Percentiles rank a stretch among this genome's conserved stretches.
These are phyloP conservation scores for Oscheius sp. DNA, from an alignment of 2,888 invertebrate genomes.

Conservation along the genomic window DNA sequence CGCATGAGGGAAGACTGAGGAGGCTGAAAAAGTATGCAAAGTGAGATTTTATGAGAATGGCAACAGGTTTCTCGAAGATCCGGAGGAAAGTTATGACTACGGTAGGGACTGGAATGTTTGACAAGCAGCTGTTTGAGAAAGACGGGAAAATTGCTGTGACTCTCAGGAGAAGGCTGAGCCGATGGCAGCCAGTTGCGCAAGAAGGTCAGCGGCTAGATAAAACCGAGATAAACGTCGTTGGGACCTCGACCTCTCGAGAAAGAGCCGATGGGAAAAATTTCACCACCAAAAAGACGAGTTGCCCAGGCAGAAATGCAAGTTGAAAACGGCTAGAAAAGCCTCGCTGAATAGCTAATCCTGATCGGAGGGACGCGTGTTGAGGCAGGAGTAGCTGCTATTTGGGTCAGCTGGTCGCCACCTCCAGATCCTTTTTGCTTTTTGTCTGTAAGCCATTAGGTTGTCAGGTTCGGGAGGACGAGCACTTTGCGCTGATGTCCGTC, in stretches of 20 bases:
- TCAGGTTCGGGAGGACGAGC: conserved; percentile 14
- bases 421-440: conserved; percentile 16
- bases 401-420: conserved; percentile 11
- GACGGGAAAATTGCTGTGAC: not conserved
- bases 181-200: conserved; percentile 19
- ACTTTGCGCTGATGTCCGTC: conserved; percentile 7
- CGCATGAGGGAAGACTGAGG: not conserved
- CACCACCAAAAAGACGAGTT: not conserved
- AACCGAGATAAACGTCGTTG: conserved; percentile 26
- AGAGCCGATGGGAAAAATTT: not conserved
- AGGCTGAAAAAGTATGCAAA: not conserved
- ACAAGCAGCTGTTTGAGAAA: conserved; percentile 1
- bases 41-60: not conserved
- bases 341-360: conserved; percentile 15
- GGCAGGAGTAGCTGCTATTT: conserved; percentile 24
- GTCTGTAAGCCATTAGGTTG: conserved; percentile 27
- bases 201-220: conserved; percentile 28
- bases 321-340: not conserved
- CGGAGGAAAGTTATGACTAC: not conserved
- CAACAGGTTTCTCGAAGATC: conserved; percentile 5
- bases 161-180: not conserved
- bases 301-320: not conserved
- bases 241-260: conserved; percentile 15
- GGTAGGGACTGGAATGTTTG: not conserved
- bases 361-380: not conserved